A percentile compares a stretch with the other conserved stretches of the same genome.
phyloP scores from a whole-genome alignment of 2,888 invertebrate species.

The Argyresthia albistria region DNA sequence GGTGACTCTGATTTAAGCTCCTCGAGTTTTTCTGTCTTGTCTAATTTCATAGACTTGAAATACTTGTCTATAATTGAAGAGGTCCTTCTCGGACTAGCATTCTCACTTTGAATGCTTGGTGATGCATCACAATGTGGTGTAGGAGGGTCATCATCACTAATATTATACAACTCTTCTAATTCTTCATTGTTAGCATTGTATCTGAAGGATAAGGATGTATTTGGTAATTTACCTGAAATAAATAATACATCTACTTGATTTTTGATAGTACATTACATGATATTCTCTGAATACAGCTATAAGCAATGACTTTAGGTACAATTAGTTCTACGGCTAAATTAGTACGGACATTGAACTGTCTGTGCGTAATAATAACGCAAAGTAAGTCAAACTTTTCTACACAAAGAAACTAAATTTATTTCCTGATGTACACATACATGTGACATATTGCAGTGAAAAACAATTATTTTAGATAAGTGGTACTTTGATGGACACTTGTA shows the following conservation, averaged over 20 bases:
- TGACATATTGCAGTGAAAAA: no score
- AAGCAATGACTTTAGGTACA: no score
- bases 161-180: conserved; percentile 77
- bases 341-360: no score
- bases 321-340: no score
- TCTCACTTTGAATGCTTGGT: conserved; percentile 39
- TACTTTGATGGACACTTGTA: neutral
- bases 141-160: conserved; percentile 72
- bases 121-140: conserved; percentile 59
- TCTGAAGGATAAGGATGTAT: conserved; percentile 73
- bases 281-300: no score
- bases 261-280: no score
- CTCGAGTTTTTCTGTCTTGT: conserved; percentile 31
- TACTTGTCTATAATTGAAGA: conserved; percentile 64
- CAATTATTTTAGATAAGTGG: no score
- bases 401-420: no score
- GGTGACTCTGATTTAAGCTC: conserved; percentile 34
- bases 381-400: neutral
- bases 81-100: conserved; percentile 52
- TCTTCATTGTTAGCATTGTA: conserved; percentile 86
- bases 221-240: conserved; percentile 39
- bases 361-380: neutral
- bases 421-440: no score
- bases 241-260: no score
- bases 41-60: conserved; percentile 52